phyloP scores from a whole-genome alignment of 2,113 vertebrate genomes.

The Beaufortia kweichowensis region DNA sequence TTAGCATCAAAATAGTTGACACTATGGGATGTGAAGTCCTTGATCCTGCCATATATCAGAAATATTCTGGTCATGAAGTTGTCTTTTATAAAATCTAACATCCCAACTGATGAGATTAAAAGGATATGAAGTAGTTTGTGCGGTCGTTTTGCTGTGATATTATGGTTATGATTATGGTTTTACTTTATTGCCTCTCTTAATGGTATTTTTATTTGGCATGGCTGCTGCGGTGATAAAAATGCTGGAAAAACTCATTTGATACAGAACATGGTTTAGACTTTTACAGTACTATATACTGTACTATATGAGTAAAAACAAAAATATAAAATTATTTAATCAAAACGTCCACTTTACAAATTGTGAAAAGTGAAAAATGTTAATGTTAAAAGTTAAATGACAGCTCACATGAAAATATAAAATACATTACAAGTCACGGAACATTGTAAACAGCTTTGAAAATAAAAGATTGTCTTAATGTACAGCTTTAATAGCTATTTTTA shows the following conservation, averaged over 20 bases:
- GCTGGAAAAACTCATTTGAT: background rate
- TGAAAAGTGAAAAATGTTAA: background rate
- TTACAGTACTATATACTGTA: background rate
- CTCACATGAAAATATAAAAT: background rate
- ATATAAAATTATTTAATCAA: too few species aligned
- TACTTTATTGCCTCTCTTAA: background rate
- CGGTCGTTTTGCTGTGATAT: background rate
- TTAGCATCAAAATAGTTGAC: background rate
- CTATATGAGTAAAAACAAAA: background rate
- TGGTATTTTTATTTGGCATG: conserved; percentile 1
- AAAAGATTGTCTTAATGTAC: background rate
- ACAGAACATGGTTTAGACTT: conserved; percentile 4
- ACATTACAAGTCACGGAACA: background rate
- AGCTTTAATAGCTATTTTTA: background rate
- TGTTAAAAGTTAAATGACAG: background rate
- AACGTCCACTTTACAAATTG: background rate
- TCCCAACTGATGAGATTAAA: background rate
- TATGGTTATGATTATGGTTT: background rate
- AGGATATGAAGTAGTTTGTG: background rate
- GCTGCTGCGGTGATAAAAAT: background rate
- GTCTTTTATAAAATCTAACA: background rate
- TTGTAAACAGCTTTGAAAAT: background rate
- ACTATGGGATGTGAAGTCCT: background rate
- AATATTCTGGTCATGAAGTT: conserved; percentile 11
- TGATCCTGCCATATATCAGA: background rate